phyloP scores from a whole-genome alignment of 2,888 invertebrate species.

The Anaspis maculata region DNA sequence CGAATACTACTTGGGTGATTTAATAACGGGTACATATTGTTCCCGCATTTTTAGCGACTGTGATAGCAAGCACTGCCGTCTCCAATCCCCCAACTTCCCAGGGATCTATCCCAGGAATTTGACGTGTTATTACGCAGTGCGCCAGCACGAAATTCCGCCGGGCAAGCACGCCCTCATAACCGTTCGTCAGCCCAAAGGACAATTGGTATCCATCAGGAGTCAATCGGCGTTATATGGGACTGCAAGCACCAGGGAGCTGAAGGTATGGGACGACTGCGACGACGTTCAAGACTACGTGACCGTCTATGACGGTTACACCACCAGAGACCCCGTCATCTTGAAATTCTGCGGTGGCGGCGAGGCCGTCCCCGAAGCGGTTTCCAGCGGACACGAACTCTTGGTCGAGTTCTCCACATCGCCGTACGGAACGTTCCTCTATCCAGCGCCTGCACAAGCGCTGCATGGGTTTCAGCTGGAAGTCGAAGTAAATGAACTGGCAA shows the following conservation, averaged over 20 bases:
- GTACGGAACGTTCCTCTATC: conserved; percentile 80
- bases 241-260: conserved; percentile 43
- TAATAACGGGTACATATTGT: conserved; percentile 87
- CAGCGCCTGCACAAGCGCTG: conserved; percentile 65
- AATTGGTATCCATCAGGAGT: conserved; percentile 75
- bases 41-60: conserved; percentile 89
- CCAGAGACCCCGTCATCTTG: conserved; percentile 76
- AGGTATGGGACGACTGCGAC: conserved; percentile 79
- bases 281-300: conserved; percentile 79
- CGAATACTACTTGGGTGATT: conserved; percentile 73
- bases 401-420: conserved; percentile 87
- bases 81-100: conserved; percentile 89
- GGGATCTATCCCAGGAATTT: conserved; percentile 89
- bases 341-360: conserved; percentile 88
- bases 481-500: no score
- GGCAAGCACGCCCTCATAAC: conserved; percentile 84
- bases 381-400: conserved; percentile 79
- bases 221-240: conserved; percentile 60
- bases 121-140: conserved; percentile 87
- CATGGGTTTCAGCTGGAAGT: conserved; percentile 88
- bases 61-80: conserved; percentile 79
- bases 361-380: conserved; percentile 75
- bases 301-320: conserved; percentile 82
- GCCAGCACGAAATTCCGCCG: conserved; percentile 74
- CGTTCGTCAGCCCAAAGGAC: conserved; percentile 76